Conservation (phyloP, 2,113 vertebrate genomes). For the Cyanocitta stelleri region DNA sequence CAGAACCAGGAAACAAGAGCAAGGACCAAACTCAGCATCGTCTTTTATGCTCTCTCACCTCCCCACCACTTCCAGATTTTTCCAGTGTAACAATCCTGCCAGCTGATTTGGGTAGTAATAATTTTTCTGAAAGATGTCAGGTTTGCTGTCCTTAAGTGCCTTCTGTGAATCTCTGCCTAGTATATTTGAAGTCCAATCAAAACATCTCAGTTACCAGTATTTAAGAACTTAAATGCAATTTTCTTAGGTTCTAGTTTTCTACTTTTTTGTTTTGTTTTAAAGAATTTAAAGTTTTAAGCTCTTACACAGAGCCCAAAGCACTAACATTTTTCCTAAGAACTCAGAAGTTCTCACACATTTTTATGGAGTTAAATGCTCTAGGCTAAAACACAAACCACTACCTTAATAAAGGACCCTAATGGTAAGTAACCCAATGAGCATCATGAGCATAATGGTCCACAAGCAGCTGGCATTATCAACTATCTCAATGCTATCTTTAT, state of each 20-base stretch:
- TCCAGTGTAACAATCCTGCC: background rate
- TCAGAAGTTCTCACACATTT: background rate
- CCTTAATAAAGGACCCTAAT: background rate
- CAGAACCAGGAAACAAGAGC: background rate
- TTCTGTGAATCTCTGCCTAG: background rate
- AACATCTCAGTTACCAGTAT: background rate
- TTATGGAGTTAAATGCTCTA: background rate
- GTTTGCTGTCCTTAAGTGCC: background rate
- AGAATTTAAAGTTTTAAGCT: background rate
- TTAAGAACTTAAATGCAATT: background rate
- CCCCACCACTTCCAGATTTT: background rate
- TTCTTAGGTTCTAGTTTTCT: background rate
- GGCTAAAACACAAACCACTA: background rate
- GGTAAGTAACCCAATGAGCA: background rate
- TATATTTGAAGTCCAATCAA: background rate
- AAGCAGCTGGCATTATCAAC: background rate
- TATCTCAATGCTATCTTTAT: background rate
- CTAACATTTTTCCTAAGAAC: background rate
- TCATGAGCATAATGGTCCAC: background rate
- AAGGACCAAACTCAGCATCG: background rate
- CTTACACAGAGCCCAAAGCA: background rate
- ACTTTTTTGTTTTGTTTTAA: background rate
- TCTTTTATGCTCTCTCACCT: background rate
- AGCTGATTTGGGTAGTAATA: background rate
- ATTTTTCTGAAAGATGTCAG: background rate